Evolutionary conservation across 2,888 invertebrate species (phyloP), one percentile per base, ranked within the genome.

Genomic region (Amblyteles armatorius): DNA sequence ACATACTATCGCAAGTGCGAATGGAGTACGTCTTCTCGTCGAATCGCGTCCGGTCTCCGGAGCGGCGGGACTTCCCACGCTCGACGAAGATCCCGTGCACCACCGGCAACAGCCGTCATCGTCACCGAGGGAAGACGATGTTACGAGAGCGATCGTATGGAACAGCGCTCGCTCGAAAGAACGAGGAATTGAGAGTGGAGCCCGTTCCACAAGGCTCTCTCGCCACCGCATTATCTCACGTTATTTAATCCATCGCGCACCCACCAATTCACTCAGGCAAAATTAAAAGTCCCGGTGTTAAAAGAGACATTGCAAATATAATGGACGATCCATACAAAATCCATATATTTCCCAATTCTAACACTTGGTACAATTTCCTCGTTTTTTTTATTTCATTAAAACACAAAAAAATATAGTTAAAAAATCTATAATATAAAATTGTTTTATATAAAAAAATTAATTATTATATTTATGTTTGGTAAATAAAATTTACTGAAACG

Each of bases 21-120:
- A 69, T 69, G 68, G 60, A 69, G 69, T 78, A 78, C 60, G 33
- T 57, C 57, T 79, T 79, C 36, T 79, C 79, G 71, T 72, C 36
- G 65, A 79, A 79, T 79, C 79, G 79, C 71, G 72, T 79, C 79
- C 72, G 72, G 71, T 72, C 63, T 55, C n/a, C 50, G 50, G 63
- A 72, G 52, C 65, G 40, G 33, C 72, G 52, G 40, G 72, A 79
- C 71, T 79, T 79, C 79, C 79, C 79, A 79, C 79, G 79, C 79
- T 79, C 71, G 50, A 63, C 79, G 60, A 72, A 50, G 52, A 52
- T 50, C 36, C 60, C 57, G 16, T n/a, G 44, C 73, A 60, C 78
- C 52, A 40, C 48, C 60, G 48, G 44, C 57, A 57, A 60, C 78
- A 60, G 55, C 50, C 13, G 65, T 7, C 57, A 71, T 79, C 79